Evolutionary conservation across 2,113 vertebrate genomes (phyloP).

Genomic region (Larimichthys crocea): DNA sequence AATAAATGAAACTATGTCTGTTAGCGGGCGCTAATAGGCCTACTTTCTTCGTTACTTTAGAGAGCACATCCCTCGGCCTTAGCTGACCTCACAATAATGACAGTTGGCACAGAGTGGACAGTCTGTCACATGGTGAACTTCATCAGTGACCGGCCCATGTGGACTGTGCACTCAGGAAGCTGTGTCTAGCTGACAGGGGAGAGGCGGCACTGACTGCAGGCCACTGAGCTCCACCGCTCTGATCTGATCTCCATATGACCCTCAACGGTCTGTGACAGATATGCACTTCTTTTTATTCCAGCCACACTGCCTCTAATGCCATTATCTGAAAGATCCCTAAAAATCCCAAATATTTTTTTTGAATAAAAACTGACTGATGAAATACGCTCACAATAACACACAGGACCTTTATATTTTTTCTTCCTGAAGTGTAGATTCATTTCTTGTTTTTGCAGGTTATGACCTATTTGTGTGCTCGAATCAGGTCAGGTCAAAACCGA

Average conservation of each 20-base stretch:
- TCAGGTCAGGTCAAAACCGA: background rate
- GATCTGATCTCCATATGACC: slow-evolving; percentile 6
- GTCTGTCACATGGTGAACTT: slow-evolving; percentile 33
- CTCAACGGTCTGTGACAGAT: background rate
- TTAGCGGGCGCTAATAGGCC: background rate
- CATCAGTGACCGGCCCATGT: slow-evolving; percentile 29
- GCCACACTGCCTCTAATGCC: background rate
- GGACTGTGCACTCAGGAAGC: slow-evolving; percentile 59
- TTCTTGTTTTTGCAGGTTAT: background rate
- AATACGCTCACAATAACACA: background rate
- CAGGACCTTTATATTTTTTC: background rate
- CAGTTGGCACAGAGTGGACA: slow-evolving; percentile 22
- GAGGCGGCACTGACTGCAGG: slow-evolving; percentile 32
- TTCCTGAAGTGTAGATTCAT: too few relatives aligned
- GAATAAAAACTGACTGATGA: background rate
- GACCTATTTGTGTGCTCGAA: background rate
- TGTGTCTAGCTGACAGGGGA: slow-evolving; percentile 31
- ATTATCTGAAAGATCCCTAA: background rate
- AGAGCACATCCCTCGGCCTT: slow-evolving; percentile 20
- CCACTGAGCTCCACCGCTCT: slow-evolving; percentile 20
- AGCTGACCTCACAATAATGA: slow-evolving; percentile 12
- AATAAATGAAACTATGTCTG: background rate
- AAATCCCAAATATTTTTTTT: background rate
- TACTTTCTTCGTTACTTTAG: background rate
- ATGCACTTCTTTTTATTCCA: background rate